Evolutionary conservation across 2,888 invertebrate species (phyloP).

Genomic region (Hydropsyche betteni): DNA sequence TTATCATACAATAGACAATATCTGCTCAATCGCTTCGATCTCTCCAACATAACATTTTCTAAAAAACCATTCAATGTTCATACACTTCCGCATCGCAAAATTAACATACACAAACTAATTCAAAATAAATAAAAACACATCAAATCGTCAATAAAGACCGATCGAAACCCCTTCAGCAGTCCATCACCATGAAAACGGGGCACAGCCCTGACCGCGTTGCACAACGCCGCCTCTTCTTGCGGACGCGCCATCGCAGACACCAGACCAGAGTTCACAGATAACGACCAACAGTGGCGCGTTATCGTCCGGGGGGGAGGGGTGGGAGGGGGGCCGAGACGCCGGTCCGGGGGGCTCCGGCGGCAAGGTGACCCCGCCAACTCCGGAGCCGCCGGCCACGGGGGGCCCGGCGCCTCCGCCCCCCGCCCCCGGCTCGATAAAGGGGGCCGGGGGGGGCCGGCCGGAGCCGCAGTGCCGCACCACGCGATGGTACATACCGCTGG

Average conservation of each 20-base stretch:
- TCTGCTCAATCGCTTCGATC: no score
- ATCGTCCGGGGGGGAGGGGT: background rate
- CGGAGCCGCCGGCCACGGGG: constrained; percentile 8
- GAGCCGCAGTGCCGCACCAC: constrained; percentile 10
- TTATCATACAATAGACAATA: no score
- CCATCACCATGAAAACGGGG: background rate
- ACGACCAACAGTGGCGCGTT: background rate
- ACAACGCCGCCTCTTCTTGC: constrained; percentile 3
- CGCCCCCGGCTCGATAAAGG: background rate
- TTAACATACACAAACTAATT: no score
- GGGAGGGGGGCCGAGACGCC: constrained; percentile 1
- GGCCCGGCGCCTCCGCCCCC: background rate
- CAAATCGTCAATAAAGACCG: no score
- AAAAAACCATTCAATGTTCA: no score
- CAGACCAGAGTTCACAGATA: constrained; percentile 19
- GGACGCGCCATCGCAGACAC: background rate
- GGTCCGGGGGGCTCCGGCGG: constrained; percentile 9
- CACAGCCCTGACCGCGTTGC: background rate
- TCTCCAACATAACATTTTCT: no score
- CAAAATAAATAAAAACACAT: no score
- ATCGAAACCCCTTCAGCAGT: no score
- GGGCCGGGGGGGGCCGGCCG: background rate
- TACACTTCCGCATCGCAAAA: no score
- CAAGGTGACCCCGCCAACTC: constrained; percentile 26
- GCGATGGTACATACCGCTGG: no score